These are phyloP conservation scores for Chelonus insularis DNA, from an alignment of 1,140 invertebrate species.

Conservation along the genomic window DNA sequence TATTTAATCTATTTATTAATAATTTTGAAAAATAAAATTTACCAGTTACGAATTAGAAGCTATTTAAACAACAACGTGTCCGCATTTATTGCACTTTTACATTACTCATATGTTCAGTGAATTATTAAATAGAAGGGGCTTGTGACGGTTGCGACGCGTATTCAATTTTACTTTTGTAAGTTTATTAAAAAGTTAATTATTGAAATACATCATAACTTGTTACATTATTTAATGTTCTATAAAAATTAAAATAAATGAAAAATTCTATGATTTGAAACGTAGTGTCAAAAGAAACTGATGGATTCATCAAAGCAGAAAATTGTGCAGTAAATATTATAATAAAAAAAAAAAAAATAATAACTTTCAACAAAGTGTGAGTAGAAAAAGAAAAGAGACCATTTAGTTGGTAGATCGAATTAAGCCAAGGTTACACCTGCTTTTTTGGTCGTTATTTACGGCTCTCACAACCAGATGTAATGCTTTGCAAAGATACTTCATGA, in stretches of 20 bases:
- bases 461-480: conserved; percentile 23
- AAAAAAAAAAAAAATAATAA: neutral
- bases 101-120: neutral
- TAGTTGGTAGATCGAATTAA: conserved; percentile 17
- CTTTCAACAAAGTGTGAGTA: neutral
- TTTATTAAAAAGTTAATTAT: neutral
- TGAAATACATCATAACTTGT: neutral
- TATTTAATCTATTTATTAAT: too few relatives aligned
- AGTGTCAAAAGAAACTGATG: too few relatives aligned
- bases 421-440: conserved; percentile 26
- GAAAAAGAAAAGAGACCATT: conserved; percentile 1
- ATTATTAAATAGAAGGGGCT: conserved; percentile 4
- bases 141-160: neutral
- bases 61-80: conserved; percentile 23
- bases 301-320: too few relatives aligned
- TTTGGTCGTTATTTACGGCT: conserved; percentile 21
- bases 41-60: conserved; percentile 34
- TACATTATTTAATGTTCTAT: neutral
- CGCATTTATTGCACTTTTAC: neutral
- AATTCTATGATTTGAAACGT: too few relatives aligned
- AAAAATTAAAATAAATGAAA: too few relatives aligned
- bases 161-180: conserved; percentile 9
- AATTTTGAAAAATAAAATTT: conserved; percentile 27
- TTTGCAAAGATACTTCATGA: conserved; percentile 11
- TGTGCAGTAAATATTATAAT: neutral